phyloP scores from a whole-genome alignment of 2,888 invertebrate species.

The Stenolophus ochropezus region DNA sequence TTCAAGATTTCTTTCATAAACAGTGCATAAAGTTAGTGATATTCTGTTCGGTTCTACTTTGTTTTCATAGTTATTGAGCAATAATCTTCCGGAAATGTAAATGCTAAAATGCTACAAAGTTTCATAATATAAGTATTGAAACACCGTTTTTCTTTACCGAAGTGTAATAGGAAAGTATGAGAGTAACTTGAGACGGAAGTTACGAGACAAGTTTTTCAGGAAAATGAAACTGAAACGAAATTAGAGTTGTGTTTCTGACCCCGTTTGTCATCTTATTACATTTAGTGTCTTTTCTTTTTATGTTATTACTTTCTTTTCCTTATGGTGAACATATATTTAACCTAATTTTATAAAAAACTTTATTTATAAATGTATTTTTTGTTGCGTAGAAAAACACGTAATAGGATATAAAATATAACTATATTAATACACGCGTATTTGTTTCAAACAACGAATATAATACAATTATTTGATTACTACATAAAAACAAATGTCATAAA shows the following conservation, averaged over 20 bases:
- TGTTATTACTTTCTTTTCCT: background rate
- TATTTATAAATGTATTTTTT: background rate
- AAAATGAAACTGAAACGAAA: slow-evolving; percentile 13
- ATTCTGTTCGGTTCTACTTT: background rate
- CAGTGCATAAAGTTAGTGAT: background rate
- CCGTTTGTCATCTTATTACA: background rate
- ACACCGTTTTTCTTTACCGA: background rate
- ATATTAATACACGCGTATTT: too few relatives aligned
- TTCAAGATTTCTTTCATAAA: background rate
- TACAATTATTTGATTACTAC: too few relatives aligned
- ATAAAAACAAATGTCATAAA: too few relatives aligned
- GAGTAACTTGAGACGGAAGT: background rate
- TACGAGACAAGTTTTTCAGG: background rate
- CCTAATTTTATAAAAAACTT: background rate
- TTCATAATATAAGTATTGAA: background rate
- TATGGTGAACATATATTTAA: background rate
- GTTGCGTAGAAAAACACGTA: too few relatives aligned
- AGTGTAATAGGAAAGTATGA: background rate
- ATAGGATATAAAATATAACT: background rate
- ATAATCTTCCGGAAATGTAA: background rate
- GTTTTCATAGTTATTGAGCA: background rate
- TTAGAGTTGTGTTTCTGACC: background rate
- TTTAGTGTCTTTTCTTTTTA: background rate
- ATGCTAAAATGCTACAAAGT: background rate
- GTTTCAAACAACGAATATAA: too few relatives aligned